These are phyloP conservation scores for Ephestia elutella DNA, from an alignment of 1,140 invertebrate species.

Conservation along the genomic window DNA sequence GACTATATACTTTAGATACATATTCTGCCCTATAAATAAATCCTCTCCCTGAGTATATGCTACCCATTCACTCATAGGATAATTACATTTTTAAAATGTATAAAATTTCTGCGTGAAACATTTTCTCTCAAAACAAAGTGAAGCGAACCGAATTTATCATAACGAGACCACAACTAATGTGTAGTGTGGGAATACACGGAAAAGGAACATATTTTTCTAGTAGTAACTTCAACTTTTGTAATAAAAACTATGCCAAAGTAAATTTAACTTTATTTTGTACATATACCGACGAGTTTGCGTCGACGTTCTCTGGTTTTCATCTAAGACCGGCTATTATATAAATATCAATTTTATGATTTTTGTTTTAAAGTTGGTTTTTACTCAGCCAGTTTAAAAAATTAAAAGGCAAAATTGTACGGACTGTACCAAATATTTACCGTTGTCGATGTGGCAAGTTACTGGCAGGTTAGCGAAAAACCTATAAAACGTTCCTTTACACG, in stretches of 20 bases:
- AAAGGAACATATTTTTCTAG: background rate
- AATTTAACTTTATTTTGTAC: too few relatives aligned
- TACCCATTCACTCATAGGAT: too few relatives aligned
- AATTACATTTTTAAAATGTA: too few relatives aligned
- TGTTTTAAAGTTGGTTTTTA: background rate
- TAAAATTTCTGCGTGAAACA: too few relatives aligned
- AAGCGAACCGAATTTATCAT: constrained; percentile 10
- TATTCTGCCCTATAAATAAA: too few relatives aligned
- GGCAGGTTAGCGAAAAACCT: constrained; percentile 39
- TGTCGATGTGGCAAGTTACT: constrained; percentile 20
- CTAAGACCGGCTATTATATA: background rate
- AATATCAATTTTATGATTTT: background rate
- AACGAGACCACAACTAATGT: constrained; percentile 39
- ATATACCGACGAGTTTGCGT: background rate
- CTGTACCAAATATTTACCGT: constrained; percentile 39
- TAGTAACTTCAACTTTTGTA: too few relatives aligned
- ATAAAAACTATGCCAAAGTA: too few relatives aligned
- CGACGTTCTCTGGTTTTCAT: background rate
- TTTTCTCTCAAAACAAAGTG: constrained; percentile 1
- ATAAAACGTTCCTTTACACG: constrained; percentile 23
- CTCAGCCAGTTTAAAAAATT: background rate
- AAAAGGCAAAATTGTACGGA: background rate
- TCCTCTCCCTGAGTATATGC: too few relatives aligned
- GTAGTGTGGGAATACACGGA: constrained; percentile 57
- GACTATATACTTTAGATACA: too few relatives aligned